Base-by-base conservation (phyloP, 2,888 invertebrate species). In the Odontomyia ornata region DNA sequence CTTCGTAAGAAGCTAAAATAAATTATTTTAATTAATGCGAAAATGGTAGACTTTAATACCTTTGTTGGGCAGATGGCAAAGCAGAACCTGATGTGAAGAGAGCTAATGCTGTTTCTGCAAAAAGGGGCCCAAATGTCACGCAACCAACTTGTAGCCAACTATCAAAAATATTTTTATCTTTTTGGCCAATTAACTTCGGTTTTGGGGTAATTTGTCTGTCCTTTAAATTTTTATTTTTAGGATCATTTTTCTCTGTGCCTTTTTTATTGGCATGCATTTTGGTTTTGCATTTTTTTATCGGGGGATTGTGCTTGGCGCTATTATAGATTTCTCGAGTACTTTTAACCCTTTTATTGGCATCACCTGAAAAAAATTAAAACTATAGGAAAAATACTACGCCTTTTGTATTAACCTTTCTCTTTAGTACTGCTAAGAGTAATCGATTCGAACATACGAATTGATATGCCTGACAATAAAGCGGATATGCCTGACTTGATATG, bases 131-230 rank as follows among this genome's bases (percentile, higher is more conserved):
- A 77, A 98, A 88, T n/a, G 94, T 92, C 9, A 96, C 89, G 5
- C 94, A 94, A 0, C 97, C 97, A 0, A 96, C 96, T 84, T 98
- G 97, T 1, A 98, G 89, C 98, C 98, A 98, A 81, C 92, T 89
- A 80, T 95, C 94, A 79, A 71, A 69, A 9, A 23, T 52, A 27
- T 36, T 56, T n/a, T 52, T 43, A 43, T 7, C 77, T 77, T 43
- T 47, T 64, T 73, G 36, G 56, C 4, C 15, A n/a, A 36, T 25
- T 60, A 4, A 5, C 47, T 71, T 47, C 27, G 4, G 52, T 23
- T 62, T 60, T 69, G 11, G 36, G 46, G 60, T 67, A 5, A 36
- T 36, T 5, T 36, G 9, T n/a, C 36, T 76, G 11, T 21, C 25
- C 18, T 75, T 25, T 23, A 71, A 76, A 28, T 79, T 79, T 72